Conservation (phyloP, 2,797 vertebrate species). For the Smutsia temminckii region DNA sequence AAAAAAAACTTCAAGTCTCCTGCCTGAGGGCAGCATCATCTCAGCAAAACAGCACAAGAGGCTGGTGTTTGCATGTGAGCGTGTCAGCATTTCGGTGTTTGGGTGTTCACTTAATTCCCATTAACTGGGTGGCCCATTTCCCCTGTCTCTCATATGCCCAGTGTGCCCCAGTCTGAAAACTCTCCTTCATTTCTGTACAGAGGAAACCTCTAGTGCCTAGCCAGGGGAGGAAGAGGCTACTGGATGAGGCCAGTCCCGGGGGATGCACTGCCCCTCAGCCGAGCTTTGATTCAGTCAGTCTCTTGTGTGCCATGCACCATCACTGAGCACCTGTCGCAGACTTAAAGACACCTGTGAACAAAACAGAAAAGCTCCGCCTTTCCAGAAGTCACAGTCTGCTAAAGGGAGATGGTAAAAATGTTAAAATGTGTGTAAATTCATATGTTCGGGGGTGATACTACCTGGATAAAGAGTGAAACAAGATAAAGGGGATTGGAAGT, state of each 20-base stretch:
- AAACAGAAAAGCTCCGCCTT: neutral
- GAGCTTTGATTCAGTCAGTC: neutral
- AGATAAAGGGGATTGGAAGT: neutral
- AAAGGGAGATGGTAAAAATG: neutral
- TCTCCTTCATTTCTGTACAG: neutral
- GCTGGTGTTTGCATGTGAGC: neutral
- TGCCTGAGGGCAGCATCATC: neutral
- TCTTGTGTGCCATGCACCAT: fast-evolving
- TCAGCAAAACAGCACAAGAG: neutral
- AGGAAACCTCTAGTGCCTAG: neutral
- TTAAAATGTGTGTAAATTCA: neutral
- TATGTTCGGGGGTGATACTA: neutral
- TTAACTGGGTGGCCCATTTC: neutral
- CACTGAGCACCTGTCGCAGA: neutral
- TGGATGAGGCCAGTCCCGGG: neutral
- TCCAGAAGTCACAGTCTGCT: neutral
- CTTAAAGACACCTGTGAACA: neutral
- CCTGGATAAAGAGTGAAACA: neutral
- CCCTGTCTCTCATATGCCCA: neutral
- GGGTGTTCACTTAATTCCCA: neutral
- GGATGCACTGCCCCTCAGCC: neutral
- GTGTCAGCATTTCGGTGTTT: no score
- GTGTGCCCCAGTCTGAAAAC: neutral
- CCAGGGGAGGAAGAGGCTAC: no score
- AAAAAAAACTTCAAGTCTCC: neutral